Conservation (phyloP, 2,888 invertebrate species). For the Noctua fimbriata region DNA sequence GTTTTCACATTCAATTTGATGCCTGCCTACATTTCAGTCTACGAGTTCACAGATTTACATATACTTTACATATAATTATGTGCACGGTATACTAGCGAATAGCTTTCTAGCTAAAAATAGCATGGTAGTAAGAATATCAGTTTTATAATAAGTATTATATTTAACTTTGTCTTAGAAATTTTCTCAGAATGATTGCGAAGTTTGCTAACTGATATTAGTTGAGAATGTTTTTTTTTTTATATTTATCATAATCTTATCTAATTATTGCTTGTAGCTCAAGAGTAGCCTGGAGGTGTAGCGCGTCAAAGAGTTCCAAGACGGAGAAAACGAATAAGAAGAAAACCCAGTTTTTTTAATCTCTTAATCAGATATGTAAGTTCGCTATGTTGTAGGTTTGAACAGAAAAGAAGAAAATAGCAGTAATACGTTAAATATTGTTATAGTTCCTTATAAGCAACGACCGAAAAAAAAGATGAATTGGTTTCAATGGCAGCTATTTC, state of each 20-base stretch:
- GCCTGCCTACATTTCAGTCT: slow-evolving; percentile 67
- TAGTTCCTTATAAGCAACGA: not conserved
- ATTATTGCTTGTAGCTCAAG: not conserved
- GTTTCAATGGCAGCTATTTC: not conserved
- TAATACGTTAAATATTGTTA: not conserved
- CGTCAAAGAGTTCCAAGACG: not conserved
- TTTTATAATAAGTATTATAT: slow-evolving; percentile 5
- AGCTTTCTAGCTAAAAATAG: slow-evolving; percentile 51
- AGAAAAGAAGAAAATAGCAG: too few relatives aligned
- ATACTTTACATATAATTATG: slow-evolving; percentile 78
- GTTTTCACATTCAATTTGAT: slow-evolving; percentile 73
- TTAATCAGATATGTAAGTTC: not conserved
- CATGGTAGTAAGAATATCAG: not conserved
- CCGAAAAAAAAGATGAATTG: not conserved
- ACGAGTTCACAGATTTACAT: slow-evolving; percentile 76
- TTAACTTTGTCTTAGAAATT: not conserved
- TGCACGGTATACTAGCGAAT: slow-evolving; percentile 59
- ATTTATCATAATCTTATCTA: not conserved
- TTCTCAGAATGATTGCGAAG: not conserved
- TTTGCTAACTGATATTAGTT: not conserved
- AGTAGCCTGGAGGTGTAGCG: not conserved
- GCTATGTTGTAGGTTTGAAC: not conserved
- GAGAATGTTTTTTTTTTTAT: not conserved
- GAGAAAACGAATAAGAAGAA: not conserved
- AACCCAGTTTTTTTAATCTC: not conserved